Evolutionary conservation across 1,140 invertebrate genomes (phyloP).

Genomic region (Bombus turneri): DNA sequence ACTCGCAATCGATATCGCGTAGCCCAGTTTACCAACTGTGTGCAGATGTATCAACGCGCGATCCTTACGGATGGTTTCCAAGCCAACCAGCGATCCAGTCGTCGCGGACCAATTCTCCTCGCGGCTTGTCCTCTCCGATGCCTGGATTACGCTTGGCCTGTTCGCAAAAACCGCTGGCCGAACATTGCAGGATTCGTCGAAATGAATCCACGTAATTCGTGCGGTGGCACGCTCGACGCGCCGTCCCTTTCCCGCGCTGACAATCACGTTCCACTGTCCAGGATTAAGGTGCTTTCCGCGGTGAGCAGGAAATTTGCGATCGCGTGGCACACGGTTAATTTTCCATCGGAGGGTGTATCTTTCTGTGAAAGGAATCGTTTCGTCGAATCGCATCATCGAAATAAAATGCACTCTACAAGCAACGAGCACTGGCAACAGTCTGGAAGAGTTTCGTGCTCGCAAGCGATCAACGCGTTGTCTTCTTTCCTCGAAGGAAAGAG

Average conservation of each 20-base stretch:
- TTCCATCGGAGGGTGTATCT: too few species aligned
- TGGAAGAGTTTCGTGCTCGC: constrained; percentile 17
- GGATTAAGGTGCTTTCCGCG: not conserved
- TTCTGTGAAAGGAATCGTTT: too few species aligned
- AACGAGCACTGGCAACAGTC: too few species aligned
- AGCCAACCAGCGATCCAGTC: constrained; percentile 33
- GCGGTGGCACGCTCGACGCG: constrained; percentile 3
- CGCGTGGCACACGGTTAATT: too few species aligned
- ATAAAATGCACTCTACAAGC: too few species aligned
- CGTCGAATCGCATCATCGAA: too few species aligned
- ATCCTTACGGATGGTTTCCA: constrained; percentile 48
- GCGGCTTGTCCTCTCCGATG: not conserved
- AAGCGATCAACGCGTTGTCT: constrained; percentile 16
- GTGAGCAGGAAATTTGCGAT: too few species aligned
- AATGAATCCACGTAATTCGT: not conserved
- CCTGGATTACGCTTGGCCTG: not conserved
- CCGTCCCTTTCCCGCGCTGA: not conserved
- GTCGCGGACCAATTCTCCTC: not conserved
- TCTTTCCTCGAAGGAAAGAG: constrained; percentile 1
- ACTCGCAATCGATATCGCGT: constrained; percentile 62
- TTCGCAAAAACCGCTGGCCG: not conserved
- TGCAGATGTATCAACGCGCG: not conserved
- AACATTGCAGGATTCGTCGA: not conserved
- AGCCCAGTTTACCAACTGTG: constrained; percentile 59
- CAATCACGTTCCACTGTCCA: not conserved